phyloP scores from a whole-genome alignment of 2,797 vertebrate genomes.

The Tapera naevia region DNA sequence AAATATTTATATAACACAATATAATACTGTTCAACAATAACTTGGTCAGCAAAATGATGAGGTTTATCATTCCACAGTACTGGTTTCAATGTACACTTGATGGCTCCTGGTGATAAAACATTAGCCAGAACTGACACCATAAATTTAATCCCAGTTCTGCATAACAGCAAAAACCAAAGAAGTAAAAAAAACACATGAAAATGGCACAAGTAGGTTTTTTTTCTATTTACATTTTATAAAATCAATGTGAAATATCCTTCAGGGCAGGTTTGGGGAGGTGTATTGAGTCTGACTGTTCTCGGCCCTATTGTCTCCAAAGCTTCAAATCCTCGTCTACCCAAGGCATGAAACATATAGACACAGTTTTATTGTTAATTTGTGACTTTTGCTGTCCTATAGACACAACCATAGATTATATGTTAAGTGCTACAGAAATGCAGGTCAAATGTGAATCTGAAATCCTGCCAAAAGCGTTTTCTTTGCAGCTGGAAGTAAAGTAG shows the following conservation, averaged over 20 bases:
- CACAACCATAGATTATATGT: not conserved
- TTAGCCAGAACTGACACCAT: not conserved
- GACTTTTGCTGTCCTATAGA: not conserved
- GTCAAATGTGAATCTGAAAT: not conserved
- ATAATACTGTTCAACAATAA: not conserved
- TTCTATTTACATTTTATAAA: not conserved
- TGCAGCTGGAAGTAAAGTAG: not conserved
- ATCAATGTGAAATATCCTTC: not conserved
- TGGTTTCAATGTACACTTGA: not conserved
- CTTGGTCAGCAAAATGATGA: not conserved
- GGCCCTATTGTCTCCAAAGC: not conserved
- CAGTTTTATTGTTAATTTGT: not conserved
- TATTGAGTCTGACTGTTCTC: not conserved
- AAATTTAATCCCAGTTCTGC: not conserved
- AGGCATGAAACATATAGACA: not conserved
- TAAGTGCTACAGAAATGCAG: not conserved
- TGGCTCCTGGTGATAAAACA: not conserved
- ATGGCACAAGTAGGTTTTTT: not conserved
- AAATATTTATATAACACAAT: not conserved
- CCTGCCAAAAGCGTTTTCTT: not conserved
- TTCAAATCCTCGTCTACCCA: fast-evolving
- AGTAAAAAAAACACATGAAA: not conserved
- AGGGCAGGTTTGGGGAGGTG: not conserved
- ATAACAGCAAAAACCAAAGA: not conserved
- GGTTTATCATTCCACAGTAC: not conserved